Conservation (phyloP, 2,888 invertebrate genomes). For the Hypena proboscidalis region DNA sequence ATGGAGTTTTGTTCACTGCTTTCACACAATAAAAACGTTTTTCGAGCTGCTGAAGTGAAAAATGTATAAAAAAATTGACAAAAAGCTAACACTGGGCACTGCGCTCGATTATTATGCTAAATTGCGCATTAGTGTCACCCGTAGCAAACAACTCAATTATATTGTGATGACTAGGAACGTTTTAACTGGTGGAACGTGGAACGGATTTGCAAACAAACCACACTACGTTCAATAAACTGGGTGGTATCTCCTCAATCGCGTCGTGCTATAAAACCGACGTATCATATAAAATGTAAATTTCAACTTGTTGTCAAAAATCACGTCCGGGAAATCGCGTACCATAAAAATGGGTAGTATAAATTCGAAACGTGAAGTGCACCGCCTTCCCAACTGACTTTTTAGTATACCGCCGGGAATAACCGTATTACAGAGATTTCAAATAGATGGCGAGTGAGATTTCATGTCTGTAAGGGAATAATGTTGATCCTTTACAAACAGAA, state of each 20-base stretch:
- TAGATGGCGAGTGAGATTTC: constrained; percentile 60
- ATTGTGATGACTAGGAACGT: not conserved
- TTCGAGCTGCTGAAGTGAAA: no score
- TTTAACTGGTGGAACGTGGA: constrained; percentile 6
- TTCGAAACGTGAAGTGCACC: constrained; percentile 65
- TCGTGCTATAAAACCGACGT: constrained; percentile 55
- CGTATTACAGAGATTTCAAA: constrained; percentile 68
- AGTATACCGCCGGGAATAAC: constrained; percentile 77
- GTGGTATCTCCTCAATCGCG: constrained; percentile 37
- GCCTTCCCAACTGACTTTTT: constrained; percentile 69
- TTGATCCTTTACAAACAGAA: no score
- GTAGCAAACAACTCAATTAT: constrained; percentile 8
- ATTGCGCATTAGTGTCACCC: no score
- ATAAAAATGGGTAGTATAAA: constrained; percentile 74
- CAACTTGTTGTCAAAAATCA: constrained; percentile 76
- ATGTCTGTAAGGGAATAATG: constrained; percentile 50
- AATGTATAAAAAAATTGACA: no score
- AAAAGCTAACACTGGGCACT: no score
- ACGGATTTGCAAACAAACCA: constrained; percentile 17
- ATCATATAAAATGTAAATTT: constrained; percentile 73
- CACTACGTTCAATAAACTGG: constrained; percentile 33
- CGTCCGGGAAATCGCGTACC: constrained; percentile 66
- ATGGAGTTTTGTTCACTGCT: no score
- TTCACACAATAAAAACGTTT: no score
- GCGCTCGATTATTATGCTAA: no score